phyloP scores from a whole-genome alignment of 2,113 vertebrate genomes.

The Felis chaus region DNA sequence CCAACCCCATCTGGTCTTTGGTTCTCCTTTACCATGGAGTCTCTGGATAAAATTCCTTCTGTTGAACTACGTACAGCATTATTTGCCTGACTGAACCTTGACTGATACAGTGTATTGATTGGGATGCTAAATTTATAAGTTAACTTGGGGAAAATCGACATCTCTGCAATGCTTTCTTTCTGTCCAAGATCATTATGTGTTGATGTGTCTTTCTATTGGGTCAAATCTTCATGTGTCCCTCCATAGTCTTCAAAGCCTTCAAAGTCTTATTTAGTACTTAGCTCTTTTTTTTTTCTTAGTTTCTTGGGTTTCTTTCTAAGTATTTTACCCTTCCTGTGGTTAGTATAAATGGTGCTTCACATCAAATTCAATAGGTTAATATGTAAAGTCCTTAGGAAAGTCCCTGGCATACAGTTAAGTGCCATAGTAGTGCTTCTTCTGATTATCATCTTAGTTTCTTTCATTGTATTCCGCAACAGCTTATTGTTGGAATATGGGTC shows the following conservation, averaged over 20 bases:
- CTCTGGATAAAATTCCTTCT: background rate
- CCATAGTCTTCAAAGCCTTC: background rate
- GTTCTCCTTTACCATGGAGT: background rate
- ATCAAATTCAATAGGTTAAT: too few relatives aligned
- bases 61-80: background rate
- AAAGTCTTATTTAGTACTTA: background rate
- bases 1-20: background rate
- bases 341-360: rapidly evolving
- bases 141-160: background rate
- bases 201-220: background rate
- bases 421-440: background rate
- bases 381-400: background rate
- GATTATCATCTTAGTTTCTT: background rate
- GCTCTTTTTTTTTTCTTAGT: background rate
- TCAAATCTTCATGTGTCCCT: background rate
- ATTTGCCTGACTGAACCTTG: background rate
- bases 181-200: background rate
- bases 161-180: background rate
- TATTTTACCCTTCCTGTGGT: background rate
- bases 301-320: background rate
- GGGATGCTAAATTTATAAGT: background rate
- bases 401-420: background rate
- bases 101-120: background rate
- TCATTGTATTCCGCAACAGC: background rate
- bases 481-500: background rate